Base-by-base conservation (phyloP, 2,888 invertebrate species). In the Heliconius sara region DNA sequence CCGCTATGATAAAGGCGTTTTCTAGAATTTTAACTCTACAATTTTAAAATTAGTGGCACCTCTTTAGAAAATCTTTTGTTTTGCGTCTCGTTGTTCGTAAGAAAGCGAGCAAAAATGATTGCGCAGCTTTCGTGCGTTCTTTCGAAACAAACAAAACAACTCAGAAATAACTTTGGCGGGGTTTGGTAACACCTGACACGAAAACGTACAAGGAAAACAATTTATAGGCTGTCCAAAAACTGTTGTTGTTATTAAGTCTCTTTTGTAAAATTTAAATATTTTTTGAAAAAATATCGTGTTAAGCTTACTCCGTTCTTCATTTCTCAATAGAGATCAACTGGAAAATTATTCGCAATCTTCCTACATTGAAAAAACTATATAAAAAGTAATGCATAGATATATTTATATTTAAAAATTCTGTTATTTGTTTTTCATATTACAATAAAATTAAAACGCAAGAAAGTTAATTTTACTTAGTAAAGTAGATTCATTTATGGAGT, bases 81-180 rank as follows among this genome's bases (percentile, higher is more conserved):
- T 72, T 16, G 22, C n/a, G 0, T 57, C 19, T 52, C n/a, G 3
- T 52, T 19, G 47, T 52, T 52, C 19, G 47, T 16, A 47, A 47
- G 47, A 52, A 52, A 52, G 47, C 47, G 19, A 5, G 19, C 47
- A 52, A 30, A n/a, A 30, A 13, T 27, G 30, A 72, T 34, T 57
- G 72, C 72, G 72, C 57, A 72, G 57, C 22, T 30, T 57, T 75
- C 57, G 52, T 60, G 19, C 74, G 34, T 52, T 75, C 19, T 43
- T 65, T 39, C 27, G 25, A 63, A 65, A 74, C 16, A 63, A 74
- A 73, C 60, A 47, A 74, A 75, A 77, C 75, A 81, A 81, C 52
- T 66, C 80, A 74, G 71, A 80, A 83, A 81, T 81, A 81, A 75
- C 78, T 81, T 39, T 79, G 78, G 77, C 77, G 70, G 78, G 77